phyloP scores from a whole-genome alignment of 2,888 invertebrate genomes.

The Agapetus fuscipes region DNA sequence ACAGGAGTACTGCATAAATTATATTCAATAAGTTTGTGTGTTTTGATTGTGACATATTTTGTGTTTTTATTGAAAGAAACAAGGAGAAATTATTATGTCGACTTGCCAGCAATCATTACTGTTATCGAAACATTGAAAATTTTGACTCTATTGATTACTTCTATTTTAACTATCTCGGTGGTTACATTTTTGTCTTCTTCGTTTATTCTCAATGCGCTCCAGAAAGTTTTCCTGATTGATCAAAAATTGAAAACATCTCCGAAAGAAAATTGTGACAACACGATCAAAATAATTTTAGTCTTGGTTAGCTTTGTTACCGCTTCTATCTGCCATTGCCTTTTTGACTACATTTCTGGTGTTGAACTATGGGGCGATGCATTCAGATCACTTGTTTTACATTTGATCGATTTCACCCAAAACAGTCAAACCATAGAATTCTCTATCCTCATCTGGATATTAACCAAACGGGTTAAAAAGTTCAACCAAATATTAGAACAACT shows the following conservation, averaged over 20 bases:
- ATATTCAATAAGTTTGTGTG: too few species aligned
- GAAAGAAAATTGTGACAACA: conserved; percentile 10
- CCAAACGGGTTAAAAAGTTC: not conserved
- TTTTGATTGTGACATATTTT: too few species aligned
- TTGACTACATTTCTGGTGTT: not conserved
- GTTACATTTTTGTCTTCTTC: conserved; percentile 12
- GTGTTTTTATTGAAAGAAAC: too few species aligned
- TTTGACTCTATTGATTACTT: conserved; percentile 4
- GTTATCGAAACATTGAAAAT: conserved; percentile 14
- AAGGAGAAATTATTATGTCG: too few species aligned
- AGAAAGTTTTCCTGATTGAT: conserved; percentile 10
- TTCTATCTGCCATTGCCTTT: not conserved
- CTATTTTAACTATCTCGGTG: conserved; percentile 8
- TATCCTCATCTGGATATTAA: not conserved
- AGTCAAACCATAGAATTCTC: not conserved
- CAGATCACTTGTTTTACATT: not conserved
- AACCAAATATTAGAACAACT: not conserved
- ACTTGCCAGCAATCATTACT: conserved; percentile 3
- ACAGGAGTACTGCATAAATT: too few species aligned
- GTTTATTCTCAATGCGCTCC: conserved; percentile 12
- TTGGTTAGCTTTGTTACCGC: not conserved
- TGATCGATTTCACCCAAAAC: not conserved
- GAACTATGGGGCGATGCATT: not conserved
- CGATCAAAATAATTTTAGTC: too few species aligned
- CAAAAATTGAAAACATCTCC: conserved; percentile 8